Percentiles rank a stretch among this genome's conserved stretches.
These are phyloP conservation scores for Carcina quercana DNA, from an alignment of 2,888 invertebrate species.

Conservation along the genomic window DNA sequence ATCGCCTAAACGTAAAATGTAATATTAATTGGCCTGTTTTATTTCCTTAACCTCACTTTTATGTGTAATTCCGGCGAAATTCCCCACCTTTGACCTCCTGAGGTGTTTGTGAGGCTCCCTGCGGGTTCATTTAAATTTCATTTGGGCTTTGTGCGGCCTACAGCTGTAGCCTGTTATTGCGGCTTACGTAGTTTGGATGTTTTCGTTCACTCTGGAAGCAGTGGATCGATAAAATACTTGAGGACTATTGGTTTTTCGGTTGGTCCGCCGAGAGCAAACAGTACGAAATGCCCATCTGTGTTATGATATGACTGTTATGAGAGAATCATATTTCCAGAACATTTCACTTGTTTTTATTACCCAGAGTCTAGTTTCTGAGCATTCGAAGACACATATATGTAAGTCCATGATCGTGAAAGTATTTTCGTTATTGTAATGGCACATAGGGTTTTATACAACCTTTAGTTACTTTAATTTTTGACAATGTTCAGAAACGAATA, in stretches of 20 bases:
- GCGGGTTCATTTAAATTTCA: conserved; percentile 17
- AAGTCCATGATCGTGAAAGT: too few species aligned
- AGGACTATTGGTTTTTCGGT: conserved; percentile 14
- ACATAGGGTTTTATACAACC: too few species aligned
- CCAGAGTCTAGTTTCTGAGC: too few species aligned
- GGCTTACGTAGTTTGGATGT: neutral
- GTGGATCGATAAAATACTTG: conserved; percentile 11
- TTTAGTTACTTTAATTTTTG: too few species aligned
- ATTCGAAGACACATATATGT: too few species aligned
- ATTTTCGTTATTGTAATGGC: too few species aligned
- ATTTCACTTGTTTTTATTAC: too few species aligned
- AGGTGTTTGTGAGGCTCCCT: conserved; percentile 12
- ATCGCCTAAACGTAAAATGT: too few species aligned
- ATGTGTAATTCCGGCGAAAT: conserved; percentile 14
- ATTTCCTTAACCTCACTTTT: conserved; percentile 19
- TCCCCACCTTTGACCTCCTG: conserved; percentile 13
- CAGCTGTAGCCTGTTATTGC: conserved; percentile 9
- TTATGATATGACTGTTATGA: too few species aligned
- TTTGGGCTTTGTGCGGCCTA: conserved; percentile 5
- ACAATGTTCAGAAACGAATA: too few species aligned
- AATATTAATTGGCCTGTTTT: conserved; percentile 18
- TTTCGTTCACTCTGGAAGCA: neutral
- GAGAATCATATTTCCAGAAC: too few species aligned
- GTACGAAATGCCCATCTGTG: neutral
- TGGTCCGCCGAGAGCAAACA: conserved; percentile 13